Conservation (phyloP, 2,797 vertebrate genomes). For the Tragopan temminckii region DNA sequence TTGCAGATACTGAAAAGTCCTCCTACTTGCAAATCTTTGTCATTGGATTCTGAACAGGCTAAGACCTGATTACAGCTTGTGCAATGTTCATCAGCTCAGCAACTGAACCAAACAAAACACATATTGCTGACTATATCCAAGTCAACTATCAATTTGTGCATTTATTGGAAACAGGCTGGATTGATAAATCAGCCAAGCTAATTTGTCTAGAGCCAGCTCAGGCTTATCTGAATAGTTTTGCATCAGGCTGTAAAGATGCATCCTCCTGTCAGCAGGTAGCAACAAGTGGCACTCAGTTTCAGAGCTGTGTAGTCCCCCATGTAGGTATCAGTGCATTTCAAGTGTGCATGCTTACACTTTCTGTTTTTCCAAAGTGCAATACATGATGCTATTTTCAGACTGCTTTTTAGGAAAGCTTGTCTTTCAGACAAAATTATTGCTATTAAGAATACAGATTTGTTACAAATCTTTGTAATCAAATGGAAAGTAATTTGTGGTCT, state of each 20-base stretch:
- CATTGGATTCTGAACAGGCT: neutral
- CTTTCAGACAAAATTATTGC: neutral
- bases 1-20: neutral
- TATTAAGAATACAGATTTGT: neutral
- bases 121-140: neutral
- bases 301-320: accelerated
- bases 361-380: neutral
- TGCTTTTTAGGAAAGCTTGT: neutral
- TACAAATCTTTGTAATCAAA: neutral
- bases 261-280: neutral
- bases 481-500: neutral
- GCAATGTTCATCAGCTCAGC: neutral
- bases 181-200: neutral
- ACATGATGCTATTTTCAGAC: neutral
- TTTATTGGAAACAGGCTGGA: neutral
- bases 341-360: accelerated
- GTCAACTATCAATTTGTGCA: neutral
- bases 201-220: neutral
- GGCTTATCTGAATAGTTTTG: neutral
- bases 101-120: neutral
- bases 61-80: neutral
- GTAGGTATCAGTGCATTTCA: neutral
- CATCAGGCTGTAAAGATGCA: accelerated
- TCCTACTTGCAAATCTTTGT: neutral
- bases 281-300: neutral